phyloP scores from a whole-genome alignment of 1,140 invertebrate genomes.

The Druon quercuslanigerum region DNA sequence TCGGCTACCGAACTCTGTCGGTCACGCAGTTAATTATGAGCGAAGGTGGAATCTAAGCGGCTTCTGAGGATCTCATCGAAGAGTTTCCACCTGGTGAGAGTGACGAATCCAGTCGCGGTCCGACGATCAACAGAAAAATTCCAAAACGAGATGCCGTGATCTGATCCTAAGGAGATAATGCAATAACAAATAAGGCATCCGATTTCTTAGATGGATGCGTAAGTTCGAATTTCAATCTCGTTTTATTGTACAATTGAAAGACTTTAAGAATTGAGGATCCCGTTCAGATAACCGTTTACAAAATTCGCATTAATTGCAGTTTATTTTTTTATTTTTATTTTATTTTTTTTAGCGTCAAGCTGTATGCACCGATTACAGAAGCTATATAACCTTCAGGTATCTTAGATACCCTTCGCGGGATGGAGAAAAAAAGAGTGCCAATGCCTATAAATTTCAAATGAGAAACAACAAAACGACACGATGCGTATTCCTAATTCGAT shows the following conservation, averaged over 20 bases:
- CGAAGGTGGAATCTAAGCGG: constrained; percentile 31
- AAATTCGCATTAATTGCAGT: no score
- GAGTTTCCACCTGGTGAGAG: neutral
- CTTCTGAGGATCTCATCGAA: constrained; percentile 11
- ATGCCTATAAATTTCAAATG: constrained; percentile 58
- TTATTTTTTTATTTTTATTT: no score
- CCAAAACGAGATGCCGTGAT: constrained; percentile 8
- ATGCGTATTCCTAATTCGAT: constrained; percentile 70
- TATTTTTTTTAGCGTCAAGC: no score
- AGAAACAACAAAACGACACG: constrained; percentile 48
- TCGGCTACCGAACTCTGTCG: constrained; percentile 31
- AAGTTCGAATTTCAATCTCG: no score
- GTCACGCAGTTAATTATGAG: constrained; percentile 39
- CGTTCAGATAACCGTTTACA: no score
- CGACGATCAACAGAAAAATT: neutral
- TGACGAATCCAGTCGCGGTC: constrained; percentile 25
- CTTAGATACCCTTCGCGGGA: no score
- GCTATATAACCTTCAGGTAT: no score
- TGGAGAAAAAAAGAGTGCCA: constrained; percentile 48
- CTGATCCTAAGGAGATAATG: constrained; percentile 24
- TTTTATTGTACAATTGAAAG: no score
- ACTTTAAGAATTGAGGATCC: no score
- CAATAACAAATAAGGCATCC: neutral
- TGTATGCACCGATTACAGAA: no score
- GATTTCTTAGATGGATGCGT: constrained; percentile 35